Conservation (phyloP, 2,888 invertebrate genomes). For the Hypsopygia costalis region DNA sequence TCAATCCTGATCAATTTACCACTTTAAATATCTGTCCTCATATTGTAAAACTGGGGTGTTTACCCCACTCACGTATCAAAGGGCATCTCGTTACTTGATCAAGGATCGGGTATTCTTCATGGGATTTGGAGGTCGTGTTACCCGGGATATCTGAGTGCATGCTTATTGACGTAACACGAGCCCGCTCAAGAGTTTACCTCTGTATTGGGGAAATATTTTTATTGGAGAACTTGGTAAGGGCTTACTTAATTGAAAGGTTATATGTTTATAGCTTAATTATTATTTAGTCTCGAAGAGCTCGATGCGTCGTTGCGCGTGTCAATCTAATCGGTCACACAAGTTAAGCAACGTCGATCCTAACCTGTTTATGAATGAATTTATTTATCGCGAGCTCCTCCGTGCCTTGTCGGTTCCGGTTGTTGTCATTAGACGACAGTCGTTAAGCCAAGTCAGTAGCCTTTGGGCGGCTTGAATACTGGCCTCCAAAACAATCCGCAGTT, state of each 20-base stretch:
- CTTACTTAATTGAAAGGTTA: not conserved
- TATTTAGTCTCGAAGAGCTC: too few species aligned
- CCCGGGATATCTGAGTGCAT: slow-evolving; percentile 30
- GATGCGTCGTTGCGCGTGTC: too few species aligned
- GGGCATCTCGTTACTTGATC: slow-evolving; percentile 9
- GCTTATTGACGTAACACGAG: slow-evolving; percentile 33
- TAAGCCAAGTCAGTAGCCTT: too few species aligned
- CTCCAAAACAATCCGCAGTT: too few species aligned
- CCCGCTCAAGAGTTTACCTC: slow-evolving; percentile 21
- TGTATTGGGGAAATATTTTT: slow-evolving; percentile 34
- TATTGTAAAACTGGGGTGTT: slow-evolving; percentile 6
- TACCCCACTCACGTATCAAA: slow-evolving; percentile 4
- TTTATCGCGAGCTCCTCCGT: too few species aligned
- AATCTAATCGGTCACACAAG: too few species aligned
- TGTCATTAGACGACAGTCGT: too few species aligned
- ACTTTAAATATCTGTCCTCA: not conserved
- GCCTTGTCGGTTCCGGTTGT: too few species aligned
- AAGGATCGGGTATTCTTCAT: slow-evolving; percentile 15
- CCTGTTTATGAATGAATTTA: too few species aligned
- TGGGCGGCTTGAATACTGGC: too few species aligned
- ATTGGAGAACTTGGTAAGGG: not conserved
- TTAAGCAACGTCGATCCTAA: too few species aligned
- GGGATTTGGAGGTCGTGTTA: slow-evolving; percentile 27
- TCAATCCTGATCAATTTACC: not conserved
- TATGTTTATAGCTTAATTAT: too few species aligned